Evolutionary conservation across 1,140 invertebrate genomes (phyloP).

Genomic region (Neodiprion fabricii): DNA sequence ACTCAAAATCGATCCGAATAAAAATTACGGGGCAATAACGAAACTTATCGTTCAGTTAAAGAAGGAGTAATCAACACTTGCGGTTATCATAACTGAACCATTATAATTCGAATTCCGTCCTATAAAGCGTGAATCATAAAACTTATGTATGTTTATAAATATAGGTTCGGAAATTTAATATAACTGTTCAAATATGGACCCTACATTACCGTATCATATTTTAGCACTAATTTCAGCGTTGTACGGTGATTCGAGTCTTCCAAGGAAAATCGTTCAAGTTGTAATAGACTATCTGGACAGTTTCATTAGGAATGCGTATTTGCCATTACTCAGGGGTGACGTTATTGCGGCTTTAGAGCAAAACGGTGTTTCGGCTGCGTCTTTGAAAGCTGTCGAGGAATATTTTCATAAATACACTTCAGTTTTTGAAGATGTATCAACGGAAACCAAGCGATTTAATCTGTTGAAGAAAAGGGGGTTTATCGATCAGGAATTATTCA

Average conservation of each 20-base stretch:
- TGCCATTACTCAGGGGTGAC: constrained; percentile 13
- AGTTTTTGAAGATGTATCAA: constrained; percentile 21
- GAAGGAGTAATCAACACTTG: no score
- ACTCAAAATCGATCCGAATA: constrained; percentile 15
- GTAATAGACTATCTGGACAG: constrained; percentile 17
- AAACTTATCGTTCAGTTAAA: no score
- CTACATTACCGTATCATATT: neutral
- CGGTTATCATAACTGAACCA: no score
- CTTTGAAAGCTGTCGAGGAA: constrained; percentile 13
- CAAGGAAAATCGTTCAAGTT: constrained; percentile 24
- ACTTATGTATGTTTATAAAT: no score
- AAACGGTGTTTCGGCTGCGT: constrained; percentile 3
- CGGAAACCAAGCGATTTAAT: constrained; percentile 25
- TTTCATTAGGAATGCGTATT: constrained; percentile 17
- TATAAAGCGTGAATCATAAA: no score
- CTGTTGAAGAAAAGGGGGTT: constrained; percentile 15
- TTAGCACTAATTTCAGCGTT: constrained; percentile 15
- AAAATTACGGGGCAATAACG: neutral
- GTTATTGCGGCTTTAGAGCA: constrained; percentile 11
- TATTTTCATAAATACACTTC: constrained; percentile 22
- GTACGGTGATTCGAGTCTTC: constrained; percentile 22
- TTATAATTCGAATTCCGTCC: no score
- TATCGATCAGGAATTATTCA: constrained; percentile 13
- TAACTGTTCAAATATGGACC: no score
- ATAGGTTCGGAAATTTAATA: no score